Evolutionary conservation across 2,113 vertebrate genomes (phyloP), one percentile per base, ranked within the genome.

Genomic region (Eclectus roratus): DNA sequence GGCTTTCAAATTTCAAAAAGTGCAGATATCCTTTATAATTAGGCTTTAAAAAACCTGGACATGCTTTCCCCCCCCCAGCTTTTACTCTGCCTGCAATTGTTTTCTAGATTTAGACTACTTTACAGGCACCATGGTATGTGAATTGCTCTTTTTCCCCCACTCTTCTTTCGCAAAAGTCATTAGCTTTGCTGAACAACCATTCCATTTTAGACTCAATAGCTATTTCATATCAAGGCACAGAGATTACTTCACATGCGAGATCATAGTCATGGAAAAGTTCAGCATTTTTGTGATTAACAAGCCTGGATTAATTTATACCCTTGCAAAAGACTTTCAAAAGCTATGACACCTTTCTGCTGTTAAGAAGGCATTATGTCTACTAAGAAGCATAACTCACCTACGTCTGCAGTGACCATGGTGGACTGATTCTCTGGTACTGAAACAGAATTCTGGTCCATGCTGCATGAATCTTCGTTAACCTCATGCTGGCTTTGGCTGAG

Each of bases 401-500:
- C 87, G 25, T 99, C 98, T 28, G 98, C 98, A 66, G 98, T 98
- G 91, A 99, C 98, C 97, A 98, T 91, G 23, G 98, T 99, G 82
- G 98, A 99, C 74, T 98, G 98, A 94, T 99, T 99, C 93, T 99
- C 98, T 12, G 97, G 98, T 73, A 98, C 96, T 1, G 98, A 99
- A 68, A 98, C 94, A 7, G 98, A 99, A 50, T 99, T 98, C 93
- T 98, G 98, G 91, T 99, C 99, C 95, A 98, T 20, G 77, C 98
- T 99, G 78, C 64, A 97, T 1, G 98, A 98, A 49, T 99, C 99
- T 43, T 99, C 98, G 0, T 98, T 99, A 91, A 96, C 97, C 39
- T 99, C 99, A 12, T 97, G 98, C 44, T 99, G 98, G 86, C 98
- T 99, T 71, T 98, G 98, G 96, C 98, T 98, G 96, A 99, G 98